Evolutionary conservation across 2,797 vertebrate genomes (phyloP), one percentile per base, ranked within the genome.

Genomic region (Alfaro cultratus): DNA sequence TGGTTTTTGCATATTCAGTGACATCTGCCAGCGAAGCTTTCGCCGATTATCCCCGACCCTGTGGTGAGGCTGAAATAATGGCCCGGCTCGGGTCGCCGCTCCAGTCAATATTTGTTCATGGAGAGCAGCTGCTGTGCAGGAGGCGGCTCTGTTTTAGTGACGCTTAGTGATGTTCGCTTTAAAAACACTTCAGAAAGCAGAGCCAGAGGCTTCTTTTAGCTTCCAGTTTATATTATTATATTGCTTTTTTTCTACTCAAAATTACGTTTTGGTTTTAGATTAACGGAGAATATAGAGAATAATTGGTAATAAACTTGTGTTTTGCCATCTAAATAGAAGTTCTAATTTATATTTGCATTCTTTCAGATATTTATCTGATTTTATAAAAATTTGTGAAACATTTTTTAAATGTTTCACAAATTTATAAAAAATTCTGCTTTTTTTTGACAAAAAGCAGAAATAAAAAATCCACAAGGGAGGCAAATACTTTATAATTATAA

Each of bases 61-160:
- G 4, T 64, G 74, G 57, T 31, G 12, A 51, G 1, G 45, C 85
- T 85, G 86, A 85, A 89, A 91, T 85, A 86, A 92, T 81, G 74
- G 78, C 73, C 21, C 79, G 51, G 75, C 84, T 60, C 51, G 15
- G 85, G 80, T 81, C 85, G 78, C 53, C 76, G 4, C 34, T 76
- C 64, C 0, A 75, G 89, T 92, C 91, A 92, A 91, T 91, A 91
- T 93, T 92, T 91, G 80, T 80, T 84, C 75, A 85, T 72, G 82
- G 64, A 75, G 71, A 1, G 75, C 5, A 11, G 70, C 83, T 84
- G 43, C 77, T 76, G 76, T 18, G 0, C 43, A 29, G 68, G 26
- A 49, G 49, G 45, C 16, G 77, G 23, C 29, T 67, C 34, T 62
- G 73, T 45, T 71, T 70, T 43, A 45, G 23, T 8, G 39, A 15